Conservation (phyloP, 2,888 invertebrate species). For the Raillietiella orientalis region DNA sequence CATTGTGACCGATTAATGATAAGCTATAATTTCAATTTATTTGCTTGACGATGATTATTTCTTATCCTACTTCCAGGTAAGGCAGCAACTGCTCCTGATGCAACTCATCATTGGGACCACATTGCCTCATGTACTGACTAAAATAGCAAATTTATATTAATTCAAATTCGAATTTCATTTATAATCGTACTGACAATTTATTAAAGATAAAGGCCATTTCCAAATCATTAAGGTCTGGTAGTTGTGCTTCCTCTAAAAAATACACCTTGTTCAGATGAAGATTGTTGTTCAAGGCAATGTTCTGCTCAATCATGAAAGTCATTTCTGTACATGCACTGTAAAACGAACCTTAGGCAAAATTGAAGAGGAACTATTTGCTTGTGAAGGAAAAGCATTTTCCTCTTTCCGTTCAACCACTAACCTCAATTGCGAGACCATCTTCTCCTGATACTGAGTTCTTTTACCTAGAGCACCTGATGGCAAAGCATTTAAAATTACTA, state of each 20-base stretch:
- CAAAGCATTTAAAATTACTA: constrained; percentile 5
- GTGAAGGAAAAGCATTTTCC: not conserved
- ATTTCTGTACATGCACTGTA: not conserved
- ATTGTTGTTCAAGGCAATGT: constrained; percentile 50
- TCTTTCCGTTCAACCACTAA: not conserved
- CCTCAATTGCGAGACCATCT: not conserved
- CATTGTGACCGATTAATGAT: constrained; percentile 27
- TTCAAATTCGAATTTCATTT: not conserved
- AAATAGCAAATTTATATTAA: constrained; percentile 2
- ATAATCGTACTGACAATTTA: not conserved
- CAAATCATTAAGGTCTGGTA: constrained; percentile 3
- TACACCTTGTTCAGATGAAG: constrained; percentile 42
- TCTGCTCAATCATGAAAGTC: constrained; percentile 12
- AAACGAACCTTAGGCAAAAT: not conserved
- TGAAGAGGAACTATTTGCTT: not conserved
- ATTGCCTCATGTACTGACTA: not conserved
- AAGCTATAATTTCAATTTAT: constrained; percentile 11
- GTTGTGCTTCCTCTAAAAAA: constrained; percentile 22
- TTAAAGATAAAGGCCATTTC: not conserved
- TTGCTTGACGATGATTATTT: constrained; percentile 27
- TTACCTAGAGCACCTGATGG: constrained; percentile 43
- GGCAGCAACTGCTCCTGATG: constrained; percentile 8
- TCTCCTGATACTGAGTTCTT: constrained; percentile 59
- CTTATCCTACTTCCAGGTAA: constrained; percentile 9
- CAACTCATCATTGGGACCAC: constrained; percentile 6